Percentiles rank a stretch among this genome's conserved stretches.
Conservation (phyloP, 2,888 invertebrate genomes). For the Sclerodermus sp. region DNA sequence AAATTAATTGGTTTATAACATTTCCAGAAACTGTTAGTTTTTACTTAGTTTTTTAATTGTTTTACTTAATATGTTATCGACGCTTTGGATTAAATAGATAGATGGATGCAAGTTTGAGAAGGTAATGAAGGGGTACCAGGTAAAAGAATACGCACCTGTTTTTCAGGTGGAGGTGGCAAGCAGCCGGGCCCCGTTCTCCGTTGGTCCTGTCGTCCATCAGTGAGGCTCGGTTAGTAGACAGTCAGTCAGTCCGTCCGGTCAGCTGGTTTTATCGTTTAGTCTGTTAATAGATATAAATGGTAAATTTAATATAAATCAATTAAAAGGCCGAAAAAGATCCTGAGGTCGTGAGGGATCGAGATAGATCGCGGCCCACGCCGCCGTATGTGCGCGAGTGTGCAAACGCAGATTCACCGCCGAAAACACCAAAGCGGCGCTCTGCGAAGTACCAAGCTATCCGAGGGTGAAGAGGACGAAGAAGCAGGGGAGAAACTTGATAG, state of each 20-base stretch:
- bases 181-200: slow-evolving; percentile 45
- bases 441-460: slow-evolving; percentile 16
- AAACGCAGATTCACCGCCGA: slow-evolving; percentile 31
- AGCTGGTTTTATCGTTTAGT: slow-evolving; percentile 40
- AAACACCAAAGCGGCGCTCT: slow-evolving; percentile 25
- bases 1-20: too few species aligned
- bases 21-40: too few species aligned
- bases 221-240: slow-evolving; percentile 52
- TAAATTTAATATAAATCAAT: too few species aligned
- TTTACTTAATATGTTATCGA: too few species aligned
- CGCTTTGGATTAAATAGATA: background rate
- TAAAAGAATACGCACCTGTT: slow-evolving; percentile 24
- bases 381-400: slow-evolving; percentile 49
- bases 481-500: slow-evolving; percentile 3
- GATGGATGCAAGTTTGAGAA: background rate
- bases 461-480: slow-evolving; percentile 20
- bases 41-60: too few species aligned
- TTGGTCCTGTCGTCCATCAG: slow-evolving; percentile 43
- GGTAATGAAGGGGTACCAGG: background rate
- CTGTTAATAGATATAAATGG: too few species aligned
- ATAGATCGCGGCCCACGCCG: slow-evolving; percentile 37
- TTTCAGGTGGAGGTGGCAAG: slow-evolving; percentile 40
- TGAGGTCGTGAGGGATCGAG: slow-evolving; percentile 2
- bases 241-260: slow-evolving; percentile 44
- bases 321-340: slow-evolving; percentile 7